Conservation (phyloP, 2,888 invertebrate genomes). For the Mythimna loreyi region DNA sequence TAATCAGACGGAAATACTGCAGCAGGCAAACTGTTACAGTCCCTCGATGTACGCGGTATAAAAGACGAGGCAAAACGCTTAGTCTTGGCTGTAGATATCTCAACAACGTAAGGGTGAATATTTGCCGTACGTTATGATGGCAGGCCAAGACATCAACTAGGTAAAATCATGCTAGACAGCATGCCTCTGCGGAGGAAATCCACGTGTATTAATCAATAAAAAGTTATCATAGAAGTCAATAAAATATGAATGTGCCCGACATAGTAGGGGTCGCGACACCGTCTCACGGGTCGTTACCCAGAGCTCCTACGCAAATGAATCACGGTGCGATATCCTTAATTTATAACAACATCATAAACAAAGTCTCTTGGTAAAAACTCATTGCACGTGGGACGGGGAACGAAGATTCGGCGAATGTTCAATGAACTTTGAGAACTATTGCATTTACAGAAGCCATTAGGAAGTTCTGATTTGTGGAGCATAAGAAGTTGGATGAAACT, state of each 20-base stretch:
- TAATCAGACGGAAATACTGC: no score
- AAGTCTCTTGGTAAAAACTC: slow-evolving; percentile 57
- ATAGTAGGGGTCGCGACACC: slow-evolving; percentile 45
- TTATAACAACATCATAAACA: slow-evolving; percentile 68
- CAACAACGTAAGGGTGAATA: no score
- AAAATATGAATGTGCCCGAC: slow-evolving; percentile 13
- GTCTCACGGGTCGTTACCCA: slow-evolving; percentile 66
- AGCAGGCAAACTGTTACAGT: no score
- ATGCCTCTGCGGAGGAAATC: no score
- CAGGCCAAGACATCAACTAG: not conserved
- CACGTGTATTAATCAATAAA: no score
- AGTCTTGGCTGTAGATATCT: no score
- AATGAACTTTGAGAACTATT: slow-evolving; percentile 55
- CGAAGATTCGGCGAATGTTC: slow-evolving; percentile 57
- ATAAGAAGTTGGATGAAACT: slow-evolving; percentile 16
- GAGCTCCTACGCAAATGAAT: slow-evolving; percentile 74
- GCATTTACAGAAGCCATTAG: slow-evolving; percentile 26
- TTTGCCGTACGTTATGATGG: no score
- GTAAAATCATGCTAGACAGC: not conserved
- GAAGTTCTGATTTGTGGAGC: slow-evolving; percentile 25
- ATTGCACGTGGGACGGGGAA: slow-evolving; percentile 67
- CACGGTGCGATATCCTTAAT: slow-evolving; percentile 71
- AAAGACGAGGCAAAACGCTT: no score
- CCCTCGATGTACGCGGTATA: no score
- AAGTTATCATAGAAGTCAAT: slow-evolving; percentile 17